A percentile compares a stretch with the other conserved stretches of the same genome.
These are phyloP conservation scores for Drosophila sp. DNA, from an alignment of 1,140 invertebrate genomes.

Conservation along the genomic window DNA sequence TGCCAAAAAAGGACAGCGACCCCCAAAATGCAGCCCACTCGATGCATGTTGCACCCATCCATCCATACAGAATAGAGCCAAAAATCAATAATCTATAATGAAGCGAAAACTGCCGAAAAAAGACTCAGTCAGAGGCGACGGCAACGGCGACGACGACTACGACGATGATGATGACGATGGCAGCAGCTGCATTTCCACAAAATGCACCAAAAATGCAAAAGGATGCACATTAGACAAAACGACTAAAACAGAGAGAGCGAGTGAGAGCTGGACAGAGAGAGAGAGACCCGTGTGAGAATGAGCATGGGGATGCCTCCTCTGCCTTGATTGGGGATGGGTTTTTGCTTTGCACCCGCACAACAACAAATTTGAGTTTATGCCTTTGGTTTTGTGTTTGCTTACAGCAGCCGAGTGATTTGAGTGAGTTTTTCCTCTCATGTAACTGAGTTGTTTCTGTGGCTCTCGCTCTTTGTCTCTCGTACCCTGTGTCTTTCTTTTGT, in stretches of 20 bases:
- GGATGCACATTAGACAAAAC: constrained; percentile 50
- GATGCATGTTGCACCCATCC: constrained; percentile 5
- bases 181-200: constrained; percentile 63
- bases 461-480: constrained; percentile 32
- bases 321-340: constrained; percentile 49
- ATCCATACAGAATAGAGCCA: constrained; percentile 12
- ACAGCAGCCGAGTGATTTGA: constrained; percentile 11
- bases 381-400: background rate
- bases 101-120: constrained; percentile 62
- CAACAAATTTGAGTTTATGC: constrained; percentile 14
- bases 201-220: constrained; percentile 66
- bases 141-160: background rate
- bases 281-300: constrained; percentile 10
- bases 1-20: constrained; percentile 26
- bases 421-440: constrained; percentile 18
- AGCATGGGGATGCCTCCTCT: constrained; percentile 38
- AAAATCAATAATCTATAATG: constrained; percentile 79
- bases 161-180: constrained; percentile 20
- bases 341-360: constrained; percentile 20
- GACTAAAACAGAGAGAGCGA: constrained; percentile 17
- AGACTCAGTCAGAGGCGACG: constrained; percentile 31
- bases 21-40: background rate
- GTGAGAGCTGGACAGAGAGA: constrained; percentile 16
- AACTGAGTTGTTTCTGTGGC: constrained; percentile 26
- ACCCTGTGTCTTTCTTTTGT: constrained; percentile 42